Evolutionary conservation across 1,140 invertebrate species (phyloP).

Genomic region (Arion vulgaris): DNA sequence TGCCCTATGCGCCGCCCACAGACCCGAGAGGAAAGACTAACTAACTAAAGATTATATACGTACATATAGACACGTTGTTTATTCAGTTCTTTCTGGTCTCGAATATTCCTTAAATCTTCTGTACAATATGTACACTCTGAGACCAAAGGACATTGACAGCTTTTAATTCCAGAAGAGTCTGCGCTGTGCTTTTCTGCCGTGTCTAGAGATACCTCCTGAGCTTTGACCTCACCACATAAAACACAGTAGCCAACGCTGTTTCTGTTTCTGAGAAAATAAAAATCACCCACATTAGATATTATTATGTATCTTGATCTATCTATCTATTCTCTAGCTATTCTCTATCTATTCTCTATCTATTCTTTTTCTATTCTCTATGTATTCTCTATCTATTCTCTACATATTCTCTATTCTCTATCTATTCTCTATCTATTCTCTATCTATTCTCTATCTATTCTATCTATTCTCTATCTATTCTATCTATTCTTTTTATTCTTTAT

Average conservation of each 20-base stretch:
- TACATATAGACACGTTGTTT: slow-evolving; percentile 29
- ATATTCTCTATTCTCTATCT: too few relatives aligned
- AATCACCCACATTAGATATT: not conserved
- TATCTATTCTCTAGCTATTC: too few relatives aligned
- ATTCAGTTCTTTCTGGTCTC: not conserved
- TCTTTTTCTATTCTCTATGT: too few relatives aligned
- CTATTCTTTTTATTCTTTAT: too few relatives aligned
- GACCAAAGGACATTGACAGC: slow-evolving; percentile 34
- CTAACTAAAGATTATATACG: too few relatives aligned
- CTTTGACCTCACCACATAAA: slow-evolving; percentile 38
- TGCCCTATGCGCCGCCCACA: too few relatives aligned
- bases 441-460: too few relatives aligned
- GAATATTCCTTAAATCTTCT: slow-evolving; percentile 1
- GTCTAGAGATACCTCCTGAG: not conserved
- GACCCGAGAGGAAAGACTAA: too few relatives aligned
- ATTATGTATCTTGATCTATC: not conserved
- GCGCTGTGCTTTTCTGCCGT: not conserved
- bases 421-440: too few relatives aligned
- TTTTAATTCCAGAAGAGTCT: not conserved
- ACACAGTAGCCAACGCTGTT: slow-evolving; percentile 1
- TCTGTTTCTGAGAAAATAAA: not conserved
- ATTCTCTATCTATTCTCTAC: too few relatives aligned
- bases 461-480: too few relatives aligned
- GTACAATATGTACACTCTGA: slow-evolving; percentile 21
- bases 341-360: too few relatives aligned